Base-by-base conservation (phyloP, 2,113 vertebrate species). In the Callipepla californica region DNA sequence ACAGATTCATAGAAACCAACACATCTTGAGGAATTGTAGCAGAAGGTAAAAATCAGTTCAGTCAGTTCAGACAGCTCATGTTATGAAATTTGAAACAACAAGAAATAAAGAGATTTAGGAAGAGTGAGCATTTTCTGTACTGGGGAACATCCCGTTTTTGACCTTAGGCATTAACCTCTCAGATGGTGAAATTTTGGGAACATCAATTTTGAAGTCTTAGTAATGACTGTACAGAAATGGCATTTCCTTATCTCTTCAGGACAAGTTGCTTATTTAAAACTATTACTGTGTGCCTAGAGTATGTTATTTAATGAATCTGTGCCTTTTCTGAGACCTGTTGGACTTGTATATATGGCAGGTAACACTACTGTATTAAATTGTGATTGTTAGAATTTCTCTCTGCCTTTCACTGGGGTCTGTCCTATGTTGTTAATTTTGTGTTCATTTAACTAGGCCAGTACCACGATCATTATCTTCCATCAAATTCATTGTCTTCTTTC, bases 41-140 rank as follows among this genome's bases (percentile, higher is more conserved):
- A 85, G 30, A 78, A 42, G 15, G 38, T 75, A 73, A 91, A 95
- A 84, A 88, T 50, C 66, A 21, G 26, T 72, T 79, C 69, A 85
- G 2, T 86, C 42, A 47, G 3, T 81, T 94, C 26, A 59, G 61
- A 81, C 57, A 78, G 55, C 67, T 84, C 42, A 45, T 65, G 18
- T 84, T 16, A 72, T 90, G 34, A 94, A 96, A 94, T 90, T 68
- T 48, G 67, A 94, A 94, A 62, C 78, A 59, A 20, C 53, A 81
- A 67, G 74, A 95, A 95, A 84, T 93, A 67, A 7, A 78, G 57
- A 74, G 20, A 4, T 16, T 68, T 90, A 63, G 30, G 50, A 85
- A 53, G 57, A 55, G 2, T 38, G 12, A 78, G 26, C 26, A 38
- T 81, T 7, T 78, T 95, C 36, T 94, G 59, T 90, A 40, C 74